Percentiles rank a stretch among this genome's conserved stretches.
These are phyloP conservation scores for Campoplex capitator DNA, from an alignment of 2,888 invertebrate genomes.

Conservation along the genomic window DNA sequence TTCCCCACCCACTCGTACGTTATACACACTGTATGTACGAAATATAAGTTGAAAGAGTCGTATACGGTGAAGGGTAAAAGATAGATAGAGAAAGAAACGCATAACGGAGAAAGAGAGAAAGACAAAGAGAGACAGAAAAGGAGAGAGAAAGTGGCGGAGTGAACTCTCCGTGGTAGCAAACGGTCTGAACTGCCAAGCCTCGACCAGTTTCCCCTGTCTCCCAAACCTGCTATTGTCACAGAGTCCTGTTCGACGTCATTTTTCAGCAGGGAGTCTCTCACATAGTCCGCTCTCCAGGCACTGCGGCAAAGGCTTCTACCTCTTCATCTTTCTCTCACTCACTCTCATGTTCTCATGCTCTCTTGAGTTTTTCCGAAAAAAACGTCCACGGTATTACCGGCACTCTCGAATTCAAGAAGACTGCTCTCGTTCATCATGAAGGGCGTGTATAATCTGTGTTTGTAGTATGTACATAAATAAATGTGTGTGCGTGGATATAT, in stretches of 20 bases:
- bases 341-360: conserved; percentile 39
- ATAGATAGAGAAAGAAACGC: conserved; percentile 27
- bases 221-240: conserved; percentile 69
- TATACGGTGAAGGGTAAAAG: neutral
- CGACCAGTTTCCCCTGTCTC: conserved; percentile 48
- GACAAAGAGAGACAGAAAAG: conserved; percentile 34
- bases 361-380: conserved; percentile 62
- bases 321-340: conserved; percentile 17
- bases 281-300: conserved; percentile 46
- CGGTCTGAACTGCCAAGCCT: conserved; percentile 65
- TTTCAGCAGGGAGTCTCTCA: conserved; percentile 68
- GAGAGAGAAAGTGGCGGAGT: conserved; percentile 41
- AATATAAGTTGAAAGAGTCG: conserved; percentile 49
- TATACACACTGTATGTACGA: conserved; percentile 52
- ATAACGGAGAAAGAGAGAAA: conserved; percentile 57
- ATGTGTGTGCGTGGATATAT: neutral
- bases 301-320: conserved; percentile 51
- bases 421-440: conserved; percentile 59
- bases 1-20: conserved; percentile 56
- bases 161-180: conserved; percentile 54
- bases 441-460: conserved; percentile 24
- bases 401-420: conserved; percentile 55
- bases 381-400: conserved; percentile 54
- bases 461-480: neutral
- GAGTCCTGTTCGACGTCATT: conserved; percentile 71